Evolutionary conservation across 2,888 invertebrate genomes (phyloP).

Genomic region (Dicranocentrus wangi): DNA sequence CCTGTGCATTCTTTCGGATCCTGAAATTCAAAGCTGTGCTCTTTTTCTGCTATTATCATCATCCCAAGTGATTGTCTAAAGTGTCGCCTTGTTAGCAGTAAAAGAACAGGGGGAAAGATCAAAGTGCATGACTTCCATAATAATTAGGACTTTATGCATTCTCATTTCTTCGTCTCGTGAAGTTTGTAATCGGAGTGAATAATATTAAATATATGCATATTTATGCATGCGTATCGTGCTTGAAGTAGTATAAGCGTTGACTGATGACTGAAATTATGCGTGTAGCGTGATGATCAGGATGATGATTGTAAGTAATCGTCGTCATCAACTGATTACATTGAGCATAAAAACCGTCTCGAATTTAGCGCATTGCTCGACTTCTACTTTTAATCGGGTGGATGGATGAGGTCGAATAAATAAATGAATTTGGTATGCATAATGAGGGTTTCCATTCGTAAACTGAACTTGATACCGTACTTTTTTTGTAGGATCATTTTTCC

Average conservation of each 20-base stretch:
- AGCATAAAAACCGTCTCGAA: slow-evolving; percentile 49
- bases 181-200: slow-evolving; percentile 20
- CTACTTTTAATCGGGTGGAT: slow-evolving; percentile 38
- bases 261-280: slow-evolving; percentile 61
- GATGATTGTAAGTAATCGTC: slow-evolving; percentile 46
- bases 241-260: slow-evolving; percentile 40
- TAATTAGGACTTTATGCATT: slow-evolving; percentile 61
- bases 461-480: slow-evolving; percentile 15
- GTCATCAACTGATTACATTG: slow-evolving; percentile 37
- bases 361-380: slow-evolving; percentile 50
- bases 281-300: slow-evolving; percentile 40
- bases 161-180: slow-evolving; percentile 32
- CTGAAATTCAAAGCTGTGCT: neutral
- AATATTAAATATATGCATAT: slow-evolving; percentile 44
- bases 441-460: slow-evolving; percentile 10
- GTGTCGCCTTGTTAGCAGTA: slow-evolving; percentile 50
- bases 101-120: slow-evolving; percentile 45
- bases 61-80: slow-evolving; percentile 49
- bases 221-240: slow-evolving; percentile 38
- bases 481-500: slow-evolving; percentile 40
- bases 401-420: slow-evolving; percentile 14
- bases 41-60: slow-evolving; percentile 56
- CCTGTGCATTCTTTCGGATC: slow-evolving; percentile 26
- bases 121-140: slow-evolving; percentile 65
- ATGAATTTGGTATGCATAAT: slow-evolving; percentile 19